phyloP scores from a whole-genome alignment of 2,888 invertebrate genomes.

The Polydrusus tereticollis region DNA sequence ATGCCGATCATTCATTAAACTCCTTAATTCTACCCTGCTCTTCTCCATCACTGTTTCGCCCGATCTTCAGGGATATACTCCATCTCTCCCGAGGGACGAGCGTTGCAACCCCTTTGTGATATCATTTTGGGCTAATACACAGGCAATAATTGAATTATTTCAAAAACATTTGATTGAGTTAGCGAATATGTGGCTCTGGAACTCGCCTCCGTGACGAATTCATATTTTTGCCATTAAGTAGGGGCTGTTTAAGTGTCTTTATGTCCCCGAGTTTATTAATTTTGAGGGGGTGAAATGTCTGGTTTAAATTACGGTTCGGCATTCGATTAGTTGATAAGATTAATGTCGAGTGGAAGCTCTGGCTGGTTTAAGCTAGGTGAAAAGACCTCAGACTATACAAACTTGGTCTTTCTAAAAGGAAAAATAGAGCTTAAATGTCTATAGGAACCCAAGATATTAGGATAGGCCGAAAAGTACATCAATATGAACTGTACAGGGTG shows the following conservation, averaged over 20 bases:
- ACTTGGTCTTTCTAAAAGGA: too few species aligned
- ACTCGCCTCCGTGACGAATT: conserved; percentile 60
- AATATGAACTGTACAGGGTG: too few species aligned
- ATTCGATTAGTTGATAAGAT: conserved; percentile 2
- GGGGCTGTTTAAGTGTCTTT: conserved; percentile 20
- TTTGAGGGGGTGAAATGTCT: conserved; percentile 16
- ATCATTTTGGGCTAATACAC: conserved; percentile 59
- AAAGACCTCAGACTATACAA: too few species aligned
- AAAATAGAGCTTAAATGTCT: too few species aligned
- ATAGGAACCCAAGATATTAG: too few species aligned
- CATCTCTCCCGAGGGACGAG: conserved; percentile 37
- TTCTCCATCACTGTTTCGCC: neutral
- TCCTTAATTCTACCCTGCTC: conserved; percentile 15
- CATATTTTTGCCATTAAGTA: conserved; percentile 57
- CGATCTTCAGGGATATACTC: conserved; percentile 12
- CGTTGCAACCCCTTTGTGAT: conserved; percentile 58
- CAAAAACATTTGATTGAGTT: conserved; percentile 62
- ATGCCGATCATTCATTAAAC: too few species aligned
- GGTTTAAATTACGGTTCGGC: conserved; percentile 12
- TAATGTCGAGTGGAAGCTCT: neutral
- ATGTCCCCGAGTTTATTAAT: conserved; percentile 33
- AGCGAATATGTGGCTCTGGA: conserved; percentile 60
- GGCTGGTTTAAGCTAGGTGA: neutral
- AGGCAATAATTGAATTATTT: conserved; percentile 60
- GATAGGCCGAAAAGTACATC: too few species aligned